phyloP scores from a whole-genome alignment of 2,113 vertebrate species.

The Microtus ochrogaster region DNA sequence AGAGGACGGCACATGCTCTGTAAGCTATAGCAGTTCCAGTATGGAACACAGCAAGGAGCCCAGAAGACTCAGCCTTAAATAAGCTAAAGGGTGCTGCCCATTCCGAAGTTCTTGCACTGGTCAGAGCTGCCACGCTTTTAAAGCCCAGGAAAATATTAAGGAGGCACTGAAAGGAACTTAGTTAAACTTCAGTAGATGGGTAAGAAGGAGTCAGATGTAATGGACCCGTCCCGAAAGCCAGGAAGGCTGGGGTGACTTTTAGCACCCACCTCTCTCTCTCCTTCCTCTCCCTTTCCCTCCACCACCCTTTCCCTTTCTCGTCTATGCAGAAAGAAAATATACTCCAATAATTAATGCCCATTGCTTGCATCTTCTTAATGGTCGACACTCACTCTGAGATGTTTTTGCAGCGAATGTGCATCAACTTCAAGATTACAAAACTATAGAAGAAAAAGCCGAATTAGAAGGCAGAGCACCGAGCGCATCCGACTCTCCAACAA shows the following conservation, averaged over 20 bases:
- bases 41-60: not conserved
- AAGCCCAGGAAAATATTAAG: not conserved
- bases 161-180: not conserved
- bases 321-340: not conserved
- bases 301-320: not conserved
- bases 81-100: not conserved
- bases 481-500: not conserved
- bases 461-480: not conserved
- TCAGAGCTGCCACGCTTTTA: not conserved
- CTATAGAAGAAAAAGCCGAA: not conserved
- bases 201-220: not conserved
- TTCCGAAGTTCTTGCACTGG: not conserved
- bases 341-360: not conserved
- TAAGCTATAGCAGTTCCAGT: not conserved
- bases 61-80: not conserved
- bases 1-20: fast-evolving
- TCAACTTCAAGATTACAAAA: conserved; percentile 54
- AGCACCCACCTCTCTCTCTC: not conserved
- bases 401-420: not conserved
- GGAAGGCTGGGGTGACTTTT: not conserved
- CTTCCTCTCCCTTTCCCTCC: not conserved
- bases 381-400: not conserved
- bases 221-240: not conserved
- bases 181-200: not conserved
- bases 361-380: not conserved